Evolutionary conservation across 2,113 vertebrate species (phyloP).

Genomic region (Madoqua kirkii): DNA sequence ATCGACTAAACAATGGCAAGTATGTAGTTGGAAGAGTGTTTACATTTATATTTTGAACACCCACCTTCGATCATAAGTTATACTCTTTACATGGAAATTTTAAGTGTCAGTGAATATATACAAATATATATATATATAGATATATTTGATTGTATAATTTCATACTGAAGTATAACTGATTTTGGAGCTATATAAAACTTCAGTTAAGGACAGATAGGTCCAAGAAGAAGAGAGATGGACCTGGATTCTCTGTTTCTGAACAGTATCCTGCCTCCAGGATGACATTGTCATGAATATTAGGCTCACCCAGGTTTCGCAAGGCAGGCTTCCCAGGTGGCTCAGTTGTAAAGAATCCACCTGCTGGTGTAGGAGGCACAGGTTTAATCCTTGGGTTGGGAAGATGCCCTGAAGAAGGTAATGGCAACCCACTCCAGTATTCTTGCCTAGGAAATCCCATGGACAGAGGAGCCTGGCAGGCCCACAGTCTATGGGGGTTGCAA

Average conservation of each 20-base stretch:
- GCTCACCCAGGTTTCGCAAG: background rate
- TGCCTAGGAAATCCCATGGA: background rate
- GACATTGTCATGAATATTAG: background rate
- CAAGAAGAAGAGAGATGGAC: background rate
- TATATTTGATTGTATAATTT: background rate
- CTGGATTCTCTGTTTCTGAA: background rate
- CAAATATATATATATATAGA: background rate
- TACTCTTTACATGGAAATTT: background rate
- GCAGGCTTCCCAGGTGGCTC: background rate
- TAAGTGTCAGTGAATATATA: background rate
- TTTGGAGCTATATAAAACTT: background rate
- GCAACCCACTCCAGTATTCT: background rate
- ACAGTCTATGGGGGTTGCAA: background rate
- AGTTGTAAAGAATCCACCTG: background rate
- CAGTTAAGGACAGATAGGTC: background rate
- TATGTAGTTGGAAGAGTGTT: slow-evolving; percentile 9
- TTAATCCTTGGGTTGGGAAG: background rate
- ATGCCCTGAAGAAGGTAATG: background rate
- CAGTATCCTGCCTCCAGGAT: background rate
- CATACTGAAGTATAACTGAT: background rate
- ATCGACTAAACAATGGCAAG: background rate
- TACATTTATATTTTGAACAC: background rate
- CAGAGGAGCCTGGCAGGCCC: background rate
- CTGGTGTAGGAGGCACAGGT: background rate
- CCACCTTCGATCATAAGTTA: background rate